These are phyloP conservation scores for Aptenodytes forsteri DNA, from an alignment of 2,113 vertebrate genomes.

Conservation along the genomic window DNA sequence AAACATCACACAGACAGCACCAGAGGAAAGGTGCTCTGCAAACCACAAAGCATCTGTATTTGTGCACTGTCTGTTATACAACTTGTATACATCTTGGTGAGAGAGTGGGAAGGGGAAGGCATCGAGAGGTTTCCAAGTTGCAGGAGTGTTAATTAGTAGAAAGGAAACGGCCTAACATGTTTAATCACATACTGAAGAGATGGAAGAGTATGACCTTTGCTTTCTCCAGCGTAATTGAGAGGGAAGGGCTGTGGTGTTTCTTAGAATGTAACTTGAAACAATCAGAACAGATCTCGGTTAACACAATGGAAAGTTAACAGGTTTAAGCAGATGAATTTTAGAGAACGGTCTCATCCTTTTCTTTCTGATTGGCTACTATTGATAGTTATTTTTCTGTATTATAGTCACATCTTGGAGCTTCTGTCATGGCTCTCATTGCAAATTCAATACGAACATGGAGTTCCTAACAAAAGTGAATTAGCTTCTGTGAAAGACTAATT, in stretches of 20 bases:
- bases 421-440: neutral
- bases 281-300: neutral
- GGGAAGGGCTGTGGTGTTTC: neutral
- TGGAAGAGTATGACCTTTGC: neutral
- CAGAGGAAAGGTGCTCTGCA: neutral
- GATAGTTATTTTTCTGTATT: neutral
- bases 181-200: neutral
- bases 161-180: neutral
- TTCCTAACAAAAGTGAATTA: neutral
- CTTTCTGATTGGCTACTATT: neutral
- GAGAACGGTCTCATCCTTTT: neutral
- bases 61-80: rapidly evolving
- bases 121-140: neutral
- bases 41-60: neutral
- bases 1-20: neutral
- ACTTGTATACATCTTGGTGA: neutral
- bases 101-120: neutral
- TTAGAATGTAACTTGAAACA: neutral
- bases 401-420: neutral
- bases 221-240: neutral
- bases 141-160: neutral
- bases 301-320: neutral
- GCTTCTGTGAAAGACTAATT: neutral
- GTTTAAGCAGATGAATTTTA: neutral
- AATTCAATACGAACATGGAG: neutral